Percentiles rank a stretch among this genome's conserved stretches.
Evolutionary conservation across 92 coral and sea anemone genomes (phyloP).

Genomic region (Phenganax stokvisi): DNA sequence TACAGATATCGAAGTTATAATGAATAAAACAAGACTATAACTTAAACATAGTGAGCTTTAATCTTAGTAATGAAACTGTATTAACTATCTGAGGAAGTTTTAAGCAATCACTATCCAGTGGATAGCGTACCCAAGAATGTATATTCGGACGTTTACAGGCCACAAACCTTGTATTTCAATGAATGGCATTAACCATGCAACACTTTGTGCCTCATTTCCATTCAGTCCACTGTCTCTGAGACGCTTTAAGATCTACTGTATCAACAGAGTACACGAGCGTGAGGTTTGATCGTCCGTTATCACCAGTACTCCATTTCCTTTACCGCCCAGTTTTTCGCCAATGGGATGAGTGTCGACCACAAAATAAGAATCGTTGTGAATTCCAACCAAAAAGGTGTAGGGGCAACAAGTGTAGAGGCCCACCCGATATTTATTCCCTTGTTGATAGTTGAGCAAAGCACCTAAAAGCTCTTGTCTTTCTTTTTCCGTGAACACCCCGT

Average conservation of each 20-base stretch:
- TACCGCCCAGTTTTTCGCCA: background rate
- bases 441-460: background rate
- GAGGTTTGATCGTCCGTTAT: background rate
- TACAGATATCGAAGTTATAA: too few relatives aligned
- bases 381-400: conserved; percentile 28
- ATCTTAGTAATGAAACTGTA: too few relatives aligned
- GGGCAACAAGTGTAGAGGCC: conserved; percentile 31
- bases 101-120: too few relatives aligned
- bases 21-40: too few relatives aligned
- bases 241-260: background rate
- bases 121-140: too few relatives aligned
- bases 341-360: conserved; percentile 11
- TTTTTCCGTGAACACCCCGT: conserved; percentile 1
- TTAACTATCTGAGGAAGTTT: too few relatives aligned
- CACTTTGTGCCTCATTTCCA: background rate
- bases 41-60: too few relatives aligned
- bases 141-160: too few relatives aligned
- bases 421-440: background rate
- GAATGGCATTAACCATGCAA: background rate
- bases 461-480: background rate
- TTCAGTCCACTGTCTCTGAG: background rate
- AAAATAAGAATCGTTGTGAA: background rate
- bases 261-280: background rate
- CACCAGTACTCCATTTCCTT: background rate
- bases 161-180: background rate